Base-by-base conservation (phyloP, 2,888 invertebrate species). In the Oasisia sp. region DNA sequence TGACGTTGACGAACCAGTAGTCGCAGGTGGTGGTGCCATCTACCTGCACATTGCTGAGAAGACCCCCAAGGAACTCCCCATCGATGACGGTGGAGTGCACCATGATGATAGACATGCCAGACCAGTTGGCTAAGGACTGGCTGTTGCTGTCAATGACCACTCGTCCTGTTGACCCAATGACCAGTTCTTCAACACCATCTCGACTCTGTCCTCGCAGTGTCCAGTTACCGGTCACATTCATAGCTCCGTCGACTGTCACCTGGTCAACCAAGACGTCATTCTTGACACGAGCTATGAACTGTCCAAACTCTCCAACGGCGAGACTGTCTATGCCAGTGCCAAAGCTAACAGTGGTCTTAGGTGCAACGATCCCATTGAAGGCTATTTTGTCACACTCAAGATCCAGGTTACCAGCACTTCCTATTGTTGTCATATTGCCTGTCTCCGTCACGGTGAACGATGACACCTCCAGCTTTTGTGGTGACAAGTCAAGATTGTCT, bases 351-450 rank as follows among this genome's bases (percentile, higher is more conserved):
- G 38, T 92, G 19, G 94, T 94, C 14, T n/a, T 14, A 8, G 94
- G 93, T 12, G 93, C 89, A 92, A 94, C 94, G 4, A 89, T 58
- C 12, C 94, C 94, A 92, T 95, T 94, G 32, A 95, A 93, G 91
- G 93, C 93, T 19, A 95, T 93, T 27, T 89, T 92, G 11, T 50
- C 74, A 93, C 95, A 95, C 91, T 94, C 94, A 44, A 95, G 45
- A n/a, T 91, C 90, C 11, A 45, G 19, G 50, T 89, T 50, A n/a
- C 92, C 92, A 32, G 92, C 90, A 7, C 74, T 27, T 27, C 27
- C 19, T 74, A n/a, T 19, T 14, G 93, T 92, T 7, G 92, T 92
- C 91, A 94, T 56, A 32, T 90, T 91, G 9, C 93, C 93, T 19
- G 91, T 45, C 32, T 93, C 92, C 32, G 74, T 89, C 8, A 94